These are phyloP conservation scores for Planococcus citri DNA, from an alignment of 1,140 invertebrate species.

Conservation along the genomic window DNA sequence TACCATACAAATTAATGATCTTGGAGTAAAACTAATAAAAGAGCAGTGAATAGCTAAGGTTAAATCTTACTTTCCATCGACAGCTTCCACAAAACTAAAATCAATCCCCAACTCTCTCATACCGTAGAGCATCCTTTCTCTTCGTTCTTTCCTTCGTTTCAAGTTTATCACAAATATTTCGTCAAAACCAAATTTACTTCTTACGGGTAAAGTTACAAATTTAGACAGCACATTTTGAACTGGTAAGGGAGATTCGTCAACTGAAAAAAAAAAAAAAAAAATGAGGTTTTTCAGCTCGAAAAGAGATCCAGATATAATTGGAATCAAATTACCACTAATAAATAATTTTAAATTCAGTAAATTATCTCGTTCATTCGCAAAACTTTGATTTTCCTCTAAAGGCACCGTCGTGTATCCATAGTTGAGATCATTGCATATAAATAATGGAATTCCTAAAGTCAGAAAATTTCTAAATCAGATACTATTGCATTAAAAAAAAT, in stretches of 20 bases:
- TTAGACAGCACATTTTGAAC: slow-evolving; percentile 33
- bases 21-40: slow-evolving; percentile 3
- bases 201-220: slow-evolving; percentile 40
- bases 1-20: neutral
- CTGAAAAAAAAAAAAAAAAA: slow-evolving; percentile 17
- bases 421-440: slow-evolving; percentile 64
- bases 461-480: slow-evolving; percentile 27
- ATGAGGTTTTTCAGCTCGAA: slow-evolving; percentile 17
- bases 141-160: slow-evolving; percentile 59
- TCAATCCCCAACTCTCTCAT: slow-evolving; percentile 70
- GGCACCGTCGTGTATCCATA: slow-evolving; percentile 78
- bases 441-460: slow-evolving; percentile 48
- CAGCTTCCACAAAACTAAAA: slow-evolving; percentile 58
- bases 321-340: slow-evolving; percentile 42
- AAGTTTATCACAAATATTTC: slow-evolving; percentile 88
- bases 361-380: slow-evolving; percentile 54
- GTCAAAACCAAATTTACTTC: slow-evolving; percentile 53
- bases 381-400: slow-evolving; percentile 51
- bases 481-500: too few relatives aligned
- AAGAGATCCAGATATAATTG: slow-evolving; percentile 15
- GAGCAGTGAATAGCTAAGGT: too few relatives aligned
- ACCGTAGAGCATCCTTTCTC: slow-evolving; percentile 59
- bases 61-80: slow-evolving; percentile 72
- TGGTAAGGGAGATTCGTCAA: slow-evolving; percentile 31
- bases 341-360: slow-evolving; percentile 66